Conservation (phyloP, 2,797 vertebrate species). For the Megaceryle alcyon region DNA sequence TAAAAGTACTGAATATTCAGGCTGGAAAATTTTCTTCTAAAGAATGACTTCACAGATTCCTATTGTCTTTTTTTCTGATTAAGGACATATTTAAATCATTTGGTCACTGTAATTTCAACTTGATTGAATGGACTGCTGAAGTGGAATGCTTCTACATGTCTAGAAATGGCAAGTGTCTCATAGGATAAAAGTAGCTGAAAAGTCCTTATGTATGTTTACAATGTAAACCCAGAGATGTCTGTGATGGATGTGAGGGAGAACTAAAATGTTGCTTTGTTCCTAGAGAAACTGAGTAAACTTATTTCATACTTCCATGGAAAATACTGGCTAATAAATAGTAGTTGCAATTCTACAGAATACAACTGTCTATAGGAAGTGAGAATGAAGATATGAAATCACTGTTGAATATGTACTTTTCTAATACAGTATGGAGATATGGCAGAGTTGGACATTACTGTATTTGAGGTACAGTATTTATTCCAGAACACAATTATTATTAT, state of each 20-base stretch:
- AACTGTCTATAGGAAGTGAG: not conserved
- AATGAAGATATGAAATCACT: not conserved
- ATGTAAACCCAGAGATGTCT: not conserved
- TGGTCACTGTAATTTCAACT: not conserved
- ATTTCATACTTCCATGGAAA: not conserved
- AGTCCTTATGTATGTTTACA: not conserved
- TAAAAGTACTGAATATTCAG: not conserved
- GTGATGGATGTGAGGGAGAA: not conserved
- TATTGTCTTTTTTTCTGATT: not conserved
- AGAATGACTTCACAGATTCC: not conserved
- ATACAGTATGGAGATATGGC: not conserved
- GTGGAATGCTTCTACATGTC: not conserved
- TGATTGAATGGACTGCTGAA: constrained; percentile 8
- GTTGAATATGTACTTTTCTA: not conserved
- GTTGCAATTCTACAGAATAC: not conserved
- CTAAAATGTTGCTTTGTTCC: not conserved
- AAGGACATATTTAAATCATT: not conserved
- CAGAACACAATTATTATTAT: not conserved
- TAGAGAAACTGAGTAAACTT: not conserved
- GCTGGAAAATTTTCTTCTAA: not conserved
- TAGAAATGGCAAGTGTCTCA: not conserved
- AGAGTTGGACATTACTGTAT: not conserved
- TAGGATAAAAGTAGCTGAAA: not conserved
- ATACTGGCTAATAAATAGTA: not conserved
- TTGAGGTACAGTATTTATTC: not conserved